Base-by-base conservation (phyloP, 35 echinoderm and acorn worm species). In the Ptychodera flava region DNA sequence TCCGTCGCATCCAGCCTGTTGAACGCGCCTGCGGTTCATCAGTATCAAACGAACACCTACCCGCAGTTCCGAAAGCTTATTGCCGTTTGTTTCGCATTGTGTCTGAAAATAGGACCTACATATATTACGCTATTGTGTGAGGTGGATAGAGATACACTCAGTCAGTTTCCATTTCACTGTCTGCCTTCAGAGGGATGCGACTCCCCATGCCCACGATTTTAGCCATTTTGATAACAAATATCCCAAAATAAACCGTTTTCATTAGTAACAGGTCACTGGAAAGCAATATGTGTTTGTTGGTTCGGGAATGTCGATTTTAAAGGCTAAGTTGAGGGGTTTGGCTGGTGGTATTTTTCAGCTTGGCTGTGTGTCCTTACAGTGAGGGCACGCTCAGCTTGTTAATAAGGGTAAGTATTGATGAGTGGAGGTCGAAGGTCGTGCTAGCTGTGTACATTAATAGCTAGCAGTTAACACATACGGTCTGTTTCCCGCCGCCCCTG, bases 391-490 rank as follows among this genome's bases (percentile, higher is more conserved):
- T 64, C 45, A 64, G 45, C 45, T 64, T 64, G 45, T 64, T 64
- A 64, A 64, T 64, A 64, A 64, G 45, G 45, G 45, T 64, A 64
- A 64, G 45, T 64, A 64, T 64, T 64, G 45, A 64, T 64, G 45
- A 64, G 45, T 64, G 45, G 45, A 64, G 45, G 45, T 64, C 45
- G 22, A 6, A 64, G 45, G 45, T 64, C 45, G 45, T 64, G 22
- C 45, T 64, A 64, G 45, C 45, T 64, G 45, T 64, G 45, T 64
- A 64, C 45, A 64, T 64, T 64, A 64, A 64, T 64, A 64, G 45
- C 45, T 64, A 22, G 45, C 45, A 64, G 45, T 64, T 64, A 64
- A 64, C 45, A 64, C 45, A 64, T 64, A 64, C 45, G 22, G 45
- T 64, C 45, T 64, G 45, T 64, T 64, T 64, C 45, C 45, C 45